Evolutionary conservation across 2,797 vertebrate species (phyloP).

Genomic region (Eptatretus atami): DNA sequence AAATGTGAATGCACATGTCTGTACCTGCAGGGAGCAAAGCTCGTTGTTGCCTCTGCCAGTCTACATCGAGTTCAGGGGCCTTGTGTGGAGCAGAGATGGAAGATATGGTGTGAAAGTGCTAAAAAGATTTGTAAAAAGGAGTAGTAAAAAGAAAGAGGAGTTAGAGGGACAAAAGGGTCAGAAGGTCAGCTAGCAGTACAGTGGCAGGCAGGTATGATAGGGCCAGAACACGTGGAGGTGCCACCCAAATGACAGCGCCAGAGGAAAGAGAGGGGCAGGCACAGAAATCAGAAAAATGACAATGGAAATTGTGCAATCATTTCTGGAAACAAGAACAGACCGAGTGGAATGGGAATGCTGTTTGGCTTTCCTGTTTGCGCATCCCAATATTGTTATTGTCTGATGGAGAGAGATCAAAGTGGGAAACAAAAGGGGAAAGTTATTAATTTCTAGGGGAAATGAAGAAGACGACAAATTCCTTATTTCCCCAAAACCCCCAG

Average conservation of each 20-base stretch:
- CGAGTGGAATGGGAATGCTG: slow-evolving; percentile 88
- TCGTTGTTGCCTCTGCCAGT: slow-evolving; percentile 91
- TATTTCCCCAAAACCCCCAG: background rate
- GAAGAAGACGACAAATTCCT: background rate
- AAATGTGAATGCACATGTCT: slow-evolving; percentile 87
- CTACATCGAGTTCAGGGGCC: slow-evolving; percentile 69
- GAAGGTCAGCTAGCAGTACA: no score
- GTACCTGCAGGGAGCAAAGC: slow-evolving; percentile 84
- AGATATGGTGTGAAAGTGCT: background rate
- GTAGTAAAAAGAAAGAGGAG: slow-evolving; percentile 4
- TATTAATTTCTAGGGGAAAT: slow-evolving; percentile 10
- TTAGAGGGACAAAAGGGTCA: slow-evolving; percentile 8
- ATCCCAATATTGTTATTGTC: slow-evolving; percentile 95
- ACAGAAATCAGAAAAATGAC: no score
- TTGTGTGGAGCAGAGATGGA: slow-evolving; percentile 13
- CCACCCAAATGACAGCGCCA: no score
- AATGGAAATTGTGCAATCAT: no score
- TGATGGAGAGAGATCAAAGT: slow-evolving; percentile 12
- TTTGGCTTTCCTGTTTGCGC: slow-evolving; percentile 71
- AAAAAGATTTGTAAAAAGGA: background rate
- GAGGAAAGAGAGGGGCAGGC: no score
- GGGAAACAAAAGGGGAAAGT: slow-evolving; percentile 2
- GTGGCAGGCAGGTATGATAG: no score
- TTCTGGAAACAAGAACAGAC: slow-evolving; percentile 14
- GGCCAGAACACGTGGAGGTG: no score